Evolutionary conservation across 2,113 vertebrate species (phyloP).

Genomic region (Etheostoma spectabile): DNA sequence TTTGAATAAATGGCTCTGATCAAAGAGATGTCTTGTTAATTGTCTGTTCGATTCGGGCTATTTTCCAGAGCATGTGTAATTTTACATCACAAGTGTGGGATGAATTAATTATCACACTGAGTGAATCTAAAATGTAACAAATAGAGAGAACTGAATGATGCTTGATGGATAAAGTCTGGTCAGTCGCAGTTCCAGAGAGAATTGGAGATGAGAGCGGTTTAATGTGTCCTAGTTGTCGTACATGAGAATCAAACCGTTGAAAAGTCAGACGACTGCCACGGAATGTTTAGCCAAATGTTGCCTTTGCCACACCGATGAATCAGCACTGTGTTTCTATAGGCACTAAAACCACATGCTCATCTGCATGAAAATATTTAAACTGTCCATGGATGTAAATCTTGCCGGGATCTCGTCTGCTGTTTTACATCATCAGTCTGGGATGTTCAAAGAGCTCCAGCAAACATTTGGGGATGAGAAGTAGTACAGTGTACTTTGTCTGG

Average conservation of each 20-base stretch:
- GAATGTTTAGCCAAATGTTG: slow-evolving; percentile 38
- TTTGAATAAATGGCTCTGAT: slow-evolving; percentile 34
- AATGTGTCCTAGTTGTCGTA: not conserved
- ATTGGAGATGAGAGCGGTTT: not conserved
- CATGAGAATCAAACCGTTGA: slow-evolving; percentile 13
- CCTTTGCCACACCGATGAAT: slow-evolving; percentile 5
- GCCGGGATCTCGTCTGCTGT: not conserved
- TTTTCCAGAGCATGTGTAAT: slow-evolving; percentile 21
- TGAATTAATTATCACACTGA: slow-evolving; percentile 27
- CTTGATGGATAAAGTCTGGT: not conserved
- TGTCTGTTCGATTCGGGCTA: not conserved
- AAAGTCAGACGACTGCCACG: slow-evolving; percentile 13
- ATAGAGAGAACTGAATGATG: not conserved
- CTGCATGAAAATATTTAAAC: slow-evolving; percentile 36
- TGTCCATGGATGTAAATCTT: not conserved
- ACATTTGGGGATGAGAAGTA: not conserved
- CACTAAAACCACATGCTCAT: not conserved
- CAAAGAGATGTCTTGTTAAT: slow-evolving; percentile 26
- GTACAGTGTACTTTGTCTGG: not conserved
- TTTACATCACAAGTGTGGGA: not conserved
- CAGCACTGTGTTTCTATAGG: not conserved
- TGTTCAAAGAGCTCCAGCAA: not conserved
- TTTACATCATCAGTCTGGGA: not conserved
- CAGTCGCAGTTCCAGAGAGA: not conserved
- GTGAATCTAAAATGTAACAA: not conserved